phyloP scores from a whole-genome alignment of 64 coral and sea anemone species.

The Hydrozoanthus tunicans region DNA sequence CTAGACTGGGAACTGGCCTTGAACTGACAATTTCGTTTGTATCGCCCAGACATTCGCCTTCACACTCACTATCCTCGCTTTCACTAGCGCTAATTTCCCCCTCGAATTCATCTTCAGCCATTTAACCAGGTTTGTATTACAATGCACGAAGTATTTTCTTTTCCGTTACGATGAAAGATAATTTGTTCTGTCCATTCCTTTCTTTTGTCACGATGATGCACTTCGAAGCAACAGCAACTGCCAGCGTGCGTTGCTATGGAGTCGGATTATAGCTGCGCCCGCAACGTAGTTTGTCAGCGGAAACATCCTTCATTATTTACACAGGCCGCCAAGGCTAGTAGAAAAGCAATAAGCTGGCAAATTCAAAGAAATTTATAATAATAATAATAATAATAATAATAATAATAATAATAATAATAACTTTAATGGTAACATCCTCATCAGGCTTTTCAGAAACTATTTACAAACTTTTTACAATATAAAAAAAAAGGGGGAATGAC shows the following conservation, averaged over 20 bases:
- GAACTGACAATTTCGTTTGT: conserved; percentile 15
- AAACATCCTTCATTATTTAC: not conserved
- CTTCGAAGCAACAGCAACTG: conserved; percentile 22
- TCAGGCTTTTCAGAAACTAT: no score
- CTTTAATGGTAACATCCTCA: no score
- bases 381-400: no score
- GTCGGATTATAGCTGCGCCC: conserved; percentile 39
- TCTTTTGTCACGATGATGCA: conserved; percentile 6
- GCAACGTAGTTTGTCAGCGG: not conserved
- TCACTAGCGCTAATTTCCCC: conserved; percentile 84
- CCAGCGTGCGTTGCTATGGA: conserved; percentile 56
- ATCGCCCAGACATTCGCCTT: conserved; percentile 81
- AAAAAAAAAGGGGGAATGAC: no score
- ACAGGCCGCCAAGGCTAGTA: not conserved
- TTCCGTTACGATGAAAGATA: not conserved
- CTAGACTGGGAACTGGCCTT: conserved; percentile 42
- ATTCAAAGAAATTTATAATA: no score
- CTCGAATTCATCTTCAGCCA: conserved; percentile 79
- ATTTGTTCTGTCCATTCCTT: conserved; percentile 15
- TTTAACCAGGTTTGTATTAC: conserved; percentile 9
- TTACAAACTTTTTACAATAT: no score
- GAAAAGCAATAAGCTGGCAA: no score
- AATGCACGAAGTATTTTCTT: not conserved
- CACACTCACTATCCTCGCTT: conserved; percentile 83
- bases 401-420: no score